Conservation (phyloP, 2,888 invertebrate species). For the Dolichopus griseipennis region DNA sequence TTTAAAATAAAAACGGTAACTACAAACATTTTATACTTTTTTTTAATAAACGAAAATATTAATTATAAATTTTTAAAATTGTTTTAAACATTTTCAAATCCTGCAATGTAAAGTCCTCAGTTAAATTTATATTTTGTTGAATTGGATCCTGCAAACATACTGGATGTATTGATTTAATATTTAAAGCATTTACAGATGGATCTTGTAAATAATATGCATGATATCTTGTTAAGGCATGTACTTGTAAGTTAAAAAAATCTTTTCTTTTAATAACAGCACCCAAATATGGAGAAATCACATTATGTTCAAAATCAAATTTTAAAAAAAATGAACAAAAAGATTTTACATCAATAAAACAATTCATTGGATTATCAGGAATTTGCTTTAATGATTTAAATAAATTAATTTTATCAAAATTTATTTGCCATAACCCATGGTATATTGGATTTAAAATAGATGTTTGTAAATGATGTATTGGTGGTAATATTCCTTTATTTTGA, state of each 20-base stretch:
- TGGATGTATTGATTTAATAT: neutral
- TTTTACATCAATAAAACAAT: neutral
- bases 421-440: neutral
- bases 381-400: neutral
- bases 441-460: neutral
- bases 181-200: no score
- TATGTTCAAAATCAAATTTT: neutral
- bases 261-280: neutral
- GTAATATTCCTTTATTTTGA: neutral
- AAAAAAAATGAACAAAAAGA: constrained; percentile 1
- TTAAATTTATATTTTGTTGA: neutral
- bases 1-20: no score
- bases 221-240: no score
- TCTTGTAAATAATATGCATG: no score
- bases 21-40: no score
- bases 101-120: neutral
- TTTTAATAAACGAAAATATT: no score
- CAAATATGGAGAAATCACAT: neutral
- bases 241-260: no score
- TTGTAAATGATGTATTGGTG: neutral
- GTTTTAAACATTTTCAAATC: neutral
- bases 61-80: neutral
- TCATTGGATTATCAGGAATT: neutral
- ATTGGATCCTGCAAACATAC: neutral
- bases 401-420: neutral